A percentile compares a stretch with the other conserved stretches of the same genome.
Conservation (phyloP, 2,113 vertebrate genomes). For the Pterocles gutturalis region DNA sequence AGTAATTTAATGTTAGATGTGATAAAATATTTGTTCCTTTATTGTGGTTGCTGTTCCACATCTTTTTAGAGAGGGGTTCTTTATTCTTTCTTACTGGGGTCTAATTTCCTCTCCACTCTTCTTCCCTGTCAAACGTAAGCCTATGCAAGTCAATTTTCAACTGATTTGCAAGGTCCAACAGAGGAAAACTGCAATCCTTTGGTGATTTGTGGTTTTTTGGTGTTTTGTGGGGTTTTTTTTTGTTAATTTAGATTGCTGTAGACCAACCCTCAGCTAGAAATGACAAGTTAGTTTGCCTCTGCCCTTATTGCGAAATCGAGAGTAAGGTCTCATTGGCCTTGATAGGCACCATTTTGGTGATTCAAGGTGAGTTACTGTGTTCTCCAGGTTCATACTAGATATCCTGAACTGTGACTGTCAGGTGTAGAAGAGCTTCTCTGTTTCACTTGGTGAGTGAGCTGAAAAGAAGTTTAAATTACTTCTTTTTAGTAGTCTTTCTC, state of each 20-base stretch:
- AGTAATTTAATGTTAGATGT: background rate
- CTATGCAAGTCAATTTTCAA: background rate
- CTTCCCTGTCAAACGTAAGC: background rate
- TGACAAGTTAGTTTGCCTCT: background rate
- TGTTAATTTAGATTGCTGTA: background rate
- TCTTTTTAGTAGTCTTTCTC: background rate
- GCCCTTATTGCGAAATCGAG: background rate
- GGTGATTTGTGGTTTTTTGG: no score
- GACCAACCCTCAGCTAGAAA: background rate
- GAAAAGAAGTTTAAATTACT: background rate
- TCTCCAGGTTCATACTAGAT: background rate
- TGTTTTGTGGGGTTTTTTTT: no score
- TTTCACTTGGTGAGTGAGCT: background rate
- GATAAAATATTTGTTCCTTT: conserved; percentile 23
- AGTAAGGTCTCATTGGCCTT: background rate
- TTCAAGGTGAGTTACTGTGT: background rate
- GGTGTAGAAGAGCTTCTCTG: background rate
- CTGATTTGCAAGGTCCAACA: background rate
- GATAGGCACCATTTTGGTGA: background rate
- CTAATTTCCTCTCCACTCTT: background rate
- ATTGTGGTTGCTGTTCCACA: background rate
- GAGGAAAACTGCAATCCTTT: background rate
- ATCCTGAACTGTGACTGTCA: background rate
- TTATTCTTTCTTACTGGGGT: background rate
- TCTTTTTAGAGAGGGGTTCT: background rate